Percentiles rank a stretch among this genome's conserved stretches.
These are phyloP conservation scores for Coenonympha glycerion DNA, from an alignment of 2,888 invertebrate genomes.

Conservation along the genomic window DNA sequence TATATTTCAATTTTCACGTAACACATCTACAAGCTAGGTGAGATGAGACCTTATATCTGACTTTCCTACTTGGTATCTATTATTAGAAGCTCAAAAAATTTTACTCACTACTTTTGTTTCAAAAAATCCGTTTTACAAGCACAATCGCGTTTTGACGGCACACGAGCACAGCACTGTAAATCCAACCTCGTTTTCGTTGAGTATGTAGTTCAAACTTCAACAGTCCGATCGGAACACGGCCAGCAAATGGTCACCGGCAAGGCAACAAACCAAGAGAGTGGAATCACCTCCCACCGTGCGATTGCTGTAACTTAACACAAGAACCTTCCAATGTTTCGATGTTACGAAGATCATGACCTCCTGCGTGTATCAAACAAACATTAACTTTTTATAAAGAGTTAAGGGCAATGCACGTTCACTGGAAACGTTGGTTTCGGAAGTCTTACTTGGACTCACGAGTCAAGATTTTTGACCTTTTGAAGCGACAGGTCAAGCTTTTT, in stretches of 20 bases:
- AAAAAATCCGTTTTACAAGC: not conserved
- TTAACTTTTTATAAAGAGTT: not conserved
- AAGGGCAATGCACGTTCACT: not conserved
- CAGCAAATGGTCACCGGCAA: conserved; percentile 14
- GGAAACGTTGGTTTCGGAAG: not conserved
- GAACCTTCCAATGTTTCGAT: conserved; percentile 9
- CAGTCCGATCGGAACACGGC: conserved; percentile 14
- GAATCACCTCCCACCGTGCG: conserved; percentile 14
- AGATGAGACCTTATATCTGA: too few relatives aligned
- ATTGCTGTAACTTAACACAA: conserved; percentile 16
- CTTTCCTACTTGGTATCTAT: not conserved
- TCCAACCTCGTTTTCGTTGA: not conserved
- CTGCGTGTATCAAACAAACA: not conserved
- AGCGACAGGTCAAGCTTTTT: too few relatives aligned
- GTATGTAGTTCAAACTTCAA: conserved; percentile 13
- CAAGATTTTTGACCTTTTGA: too few relatives aligned
- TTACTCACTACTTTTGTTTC: not conserved
- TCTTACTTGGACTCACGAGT: not conserved
- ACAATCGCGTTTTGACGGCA: not conserved
- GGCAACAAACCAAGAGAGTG: conserved; percentile 17
- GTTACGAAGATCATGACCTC: conserved; percentile 16
- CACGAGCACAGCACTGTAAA: conserved; percentile 4
- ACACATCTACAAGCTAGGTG: too few relatives aligned
- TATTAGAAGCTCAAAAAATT: not conserved
- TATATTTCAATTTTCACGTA: too few relatives aligned